Percentiles rank a stretch among this genome's conserved stretches.
phyloP scores from a whole-genome alignment of 2,888 invertebrate genomes.

The Lithophane socia region DNA sequence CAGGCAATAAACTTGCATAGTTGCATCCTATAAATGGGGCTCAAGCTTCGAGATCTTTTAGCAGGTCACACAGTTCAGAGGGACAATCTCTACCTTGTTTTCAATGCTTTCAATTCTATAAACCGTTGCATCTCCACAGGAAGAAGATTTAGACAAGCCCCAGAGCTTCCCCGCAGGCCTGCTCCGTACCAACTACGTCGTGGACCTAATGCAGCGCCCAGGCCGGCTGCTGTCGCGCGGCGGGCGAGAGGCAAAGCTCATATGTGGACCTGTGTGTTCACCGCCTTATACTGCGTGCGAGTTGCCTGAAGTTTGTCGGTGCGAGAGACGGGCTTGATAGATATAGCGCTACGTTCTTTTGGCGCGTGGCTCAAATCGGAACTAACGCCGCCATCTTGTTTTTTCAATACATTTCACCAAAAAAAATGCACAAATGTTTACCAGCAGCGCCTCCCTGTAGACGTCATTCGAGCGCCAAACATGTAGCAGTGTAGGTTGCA shows the following conservation, averaged over 20 bases:
- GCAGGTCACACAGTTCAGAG: neutral
- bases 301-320: conserved; percentile 67
- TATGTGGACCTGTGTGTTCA: conserved; percentile 73
- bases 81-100: neutral
- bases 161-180: conserved; percentile 81
- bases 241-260: conserved; percentile 75
- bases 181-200: conserved; percentile 91
- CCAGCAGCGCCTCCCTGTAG: no score
- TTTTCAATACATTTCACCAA: neutral
- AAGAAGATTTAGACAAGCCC: neutral
- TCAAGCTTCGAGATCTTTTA: neutral
- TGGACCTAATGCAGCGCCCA: conserved; percentile 90
- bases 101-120: neutral
- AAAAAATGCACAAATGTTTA: neutral
- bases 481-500: no score
- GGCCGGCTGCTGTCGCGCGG: conserved; percentile 83
- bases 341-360: no score
- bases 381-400: neutral
- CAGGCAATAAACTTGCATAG: neutral
- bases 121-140: neutral
- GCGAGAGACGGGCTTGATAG: conserved; percentile 12
- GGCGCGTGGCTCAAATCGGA: neutral
- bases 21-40: neutral
- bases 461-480: no score
- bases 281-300: conserved; percentile 72